These are phyloP conservation scores for Panopea generosa DNA, from an alignment of 2,888 invertebrate species.

Conservation along the genomic window DNA sequence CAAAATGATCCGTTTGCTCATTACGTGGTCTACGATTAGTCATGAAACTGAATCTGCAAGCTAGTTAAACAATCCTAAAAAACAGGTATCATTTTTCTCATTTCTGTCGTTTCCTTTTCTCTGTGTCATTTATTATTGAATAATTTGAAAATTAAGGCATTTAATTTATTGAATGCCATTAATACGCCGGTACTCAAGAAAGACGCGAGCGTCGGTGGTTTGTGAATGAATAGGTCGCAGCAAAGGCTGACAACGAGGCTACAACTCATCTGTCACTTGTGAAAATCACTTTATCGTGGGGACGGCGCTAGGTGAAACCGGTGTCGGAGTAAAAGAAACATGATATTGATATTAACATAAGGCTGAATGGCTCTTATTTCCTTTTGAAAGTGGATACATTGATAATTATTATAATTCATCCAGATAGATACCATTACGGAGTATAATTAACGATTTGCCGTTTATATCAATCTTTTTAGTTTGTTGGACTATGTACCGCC, in stretches of 20 bases:
- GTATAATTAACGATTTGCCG: no score
- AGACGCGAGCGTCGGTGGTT: constrained; percentile 12
- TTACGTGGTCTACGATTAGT: background rate
- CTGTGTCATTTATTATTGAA: constrained; percentile 36
- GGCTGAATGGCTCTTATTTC: background rate
- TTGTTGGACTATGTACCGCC: no score
- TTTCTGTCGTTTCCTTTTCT: constrained; percentile 25
- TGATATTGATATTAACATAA: constrained; percentile 9
- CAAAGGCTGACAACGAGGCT: constrained; percentile 14
- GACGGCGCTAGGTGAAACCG: constrained; percentile 10
- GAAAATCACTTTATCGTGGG: constrained; percentile 1
- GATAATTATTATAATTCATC: background rate
- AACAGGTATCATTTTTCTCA: constrained; percentile 37
- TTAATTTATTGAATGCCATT: constrained; percentile 49
- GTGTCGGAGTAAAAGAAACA: constrained; percentile 12
- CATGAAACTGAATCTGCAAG: constrained; percentile 35
- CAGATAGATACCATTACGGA: no score
- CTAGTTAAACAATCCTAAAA: constrained; percentile 41
- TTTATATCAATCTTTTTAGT: no score
- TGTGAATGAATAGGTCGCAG: constrained; percentile 19
- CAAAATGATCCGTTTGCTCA: no score
- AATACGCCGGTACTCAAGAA: constrained; percentile 8
- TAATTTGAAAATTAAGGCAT: constrained; percentile 55
- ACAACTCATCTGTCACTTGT: constrained; percentile 40
- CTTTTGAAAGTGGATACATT: background rate